Percentiles rank a stretch among this genome's conserved stretches.
phyloP scores from a whole-genome alignment of 1,140 invertebrate species.

The Heterodera schachtii region DNA sequence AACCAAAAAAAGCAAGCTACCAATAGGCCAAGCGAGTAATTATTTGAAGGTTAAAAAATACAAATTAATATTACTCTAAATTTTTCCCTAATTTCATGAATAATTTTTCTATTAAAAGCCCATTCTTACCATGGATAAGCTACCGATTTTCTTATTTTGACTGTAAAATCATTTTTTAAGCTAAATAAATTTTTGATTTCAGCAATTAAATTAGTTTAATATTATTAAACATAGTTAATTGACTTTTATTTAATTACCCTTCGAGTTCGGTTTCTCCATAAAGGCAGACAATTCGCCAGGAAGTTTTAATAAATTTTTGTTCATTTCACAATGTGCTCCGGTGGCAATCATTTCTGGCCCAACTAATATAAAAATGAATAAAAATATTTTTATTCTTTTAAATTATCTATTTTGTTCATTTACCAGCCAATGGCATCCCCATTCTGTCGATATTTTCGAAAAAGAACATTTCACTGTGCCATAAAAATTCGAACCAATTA shows the following conservation, averaged over 20 bases:
- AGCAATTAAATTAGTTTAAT: not conserved
- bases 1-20: too few species aligned
- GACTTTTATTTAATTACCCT: constrained; percentile 8
- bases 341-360: constrained; percentile 23
- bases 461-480: constrained; percentile 7
- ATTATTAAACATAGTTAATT: not conserved
- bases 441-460: constrained; percentile 21
- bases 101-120: too few species aligned
- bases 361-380: constrained; percentile 7
- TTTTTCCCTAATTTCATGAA: too few species aligned
- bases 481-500: constrained; percentile 24
- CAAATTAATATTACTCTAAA: too few species aligned
- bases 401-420: not conserved
- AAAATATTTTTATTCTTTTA: constrained; percentile 1
- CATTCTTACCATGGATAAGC: too few species aligned
- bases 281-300: constrained; percentile 13
- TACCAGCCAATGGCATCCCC: constrained; percentile 21
- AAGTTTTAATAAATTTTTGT: not conserved
- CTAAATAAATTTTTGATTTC: not conserved
- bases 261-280: constrained; percentile 25
- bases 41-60: too few species aligned
- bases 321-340: constrained; percentile 17
- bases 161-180: too few species aligned
- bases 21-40: too few species aligned
- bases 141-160: too few species aligned